phyloP scores from a whole-genome alignment of 2,888 invertebrate genomes.

The Nemoura dubitans region DNA sequence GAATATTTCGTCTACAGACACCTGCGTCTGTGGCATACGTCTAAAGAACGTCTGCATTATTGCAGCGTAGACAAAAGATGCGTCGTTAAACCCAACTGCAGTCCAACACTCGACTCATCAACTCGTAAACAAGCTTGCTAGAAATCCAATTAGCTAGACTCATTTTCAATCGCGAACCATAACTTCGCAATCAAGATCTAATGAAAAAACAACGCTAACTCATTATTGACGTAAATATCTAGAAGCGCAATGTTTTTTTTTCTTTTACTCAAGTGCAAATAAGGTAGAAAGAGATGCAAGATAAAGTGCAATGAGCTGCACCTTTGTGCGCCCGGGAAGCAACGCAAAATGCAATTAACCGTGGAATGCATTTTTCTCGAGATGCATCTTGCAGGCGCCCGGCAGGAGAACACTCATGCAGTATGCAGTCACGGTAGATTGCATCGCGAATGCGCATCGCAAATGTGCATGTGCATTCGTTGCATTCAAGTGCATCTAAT shows the following conservation, averaged over 20 bases:
- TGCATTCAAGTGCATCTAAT: neutral
- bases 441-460: neutral
- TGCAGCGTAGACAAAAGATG: neutral
- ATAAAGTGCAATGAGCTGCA: neutral
- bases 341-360: neutral
- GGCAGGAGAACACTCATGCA: neutral
- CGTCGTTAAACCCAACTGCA: neutral
- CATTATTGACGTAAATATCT: neutral
- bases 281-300: neutral
- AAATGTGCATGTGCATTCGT: neutral
- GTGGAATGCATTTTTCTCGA: neutral
- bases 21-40: too few species aligned
- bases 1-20: neutral
- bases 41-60: neutral
- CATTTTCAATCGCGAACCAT: neutral
- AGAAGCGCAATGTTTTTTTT: neutral
- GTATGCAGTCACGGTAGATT: conserved; percentile 1
- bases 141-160: neutral
- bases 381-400: neutral
- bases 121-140: neutral
- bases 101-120: neutral
- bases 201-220: neutral
- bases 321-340: neutral
- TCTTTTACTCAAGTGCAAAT: neutral
- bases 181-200: neutral